These are phyloP conservation scores for Falco cherrug DNA, from an alignment of 2,797 vertebrate species.

Conservation along the genomic window DNA sequence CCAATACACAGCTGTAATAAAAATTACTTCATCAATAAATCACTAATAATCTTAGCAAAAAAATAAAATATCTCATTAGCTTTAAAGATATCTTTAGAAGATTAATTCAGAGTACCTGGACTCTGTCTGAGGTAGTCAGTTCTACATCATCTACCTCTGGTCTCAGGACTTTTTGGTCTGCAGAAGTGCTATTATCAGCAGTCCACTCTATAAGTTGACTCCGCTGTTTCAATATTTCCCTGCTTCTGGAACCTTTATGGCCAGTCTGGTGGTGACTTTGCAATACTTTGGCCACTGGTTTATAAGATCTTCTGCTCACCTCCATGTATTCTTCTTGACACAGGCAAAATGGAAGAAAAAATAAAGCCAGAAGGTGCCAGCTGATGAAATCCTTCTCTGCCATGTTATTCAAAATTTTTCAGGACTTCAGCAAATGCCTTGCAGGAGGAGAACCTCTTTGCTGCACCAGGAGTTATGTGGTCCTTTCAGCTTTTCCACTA, in stretches of 20 bases:
- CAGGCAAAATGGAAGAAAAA: constrained; percentile 82
- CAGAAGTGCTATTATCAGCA: constrained; percentile 80
- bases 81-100: constrained; percentile 75
- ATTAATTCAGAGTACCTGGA: constrained; percentile 85
- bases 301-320: constrained; percentile 86
- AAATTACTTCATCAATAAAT: constrained; percentile 4
- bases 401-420: constrained; percentile 72
- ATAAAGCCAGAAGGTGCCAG: constrained; percentile 80
- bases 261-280: constrained; percentile 83
- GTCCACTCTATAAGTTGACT: constrained; percentile 78
- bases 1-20: constrained; percentile 20
- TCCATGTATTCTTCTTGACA: constrained; percentile 85
- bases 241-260: constrained; percentile 78
- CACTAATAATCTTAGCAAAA: background rate
- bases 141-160: constrained; percentile 85
- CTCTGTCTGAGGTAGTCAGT: constrained; percentile 82
- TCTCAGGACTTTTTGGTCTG: constrained; percentile 80
- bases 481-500: constrained; percentile 66
- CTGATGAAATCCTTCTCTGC: constrained; percentile 70
- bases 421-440: constrained; percentile 55
- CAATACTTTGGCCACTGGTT: constrained; percentile 82
- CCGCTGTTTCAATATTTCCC: constrained; percentile 81
- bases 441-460: constrained; percentile 45
- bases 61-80: constrained; percentile 4
- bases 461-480: constrained; percentile 49